Conservation (phyloP, 2,113 vertebrate species). For the Gymnarchus niloticus region DNA sequence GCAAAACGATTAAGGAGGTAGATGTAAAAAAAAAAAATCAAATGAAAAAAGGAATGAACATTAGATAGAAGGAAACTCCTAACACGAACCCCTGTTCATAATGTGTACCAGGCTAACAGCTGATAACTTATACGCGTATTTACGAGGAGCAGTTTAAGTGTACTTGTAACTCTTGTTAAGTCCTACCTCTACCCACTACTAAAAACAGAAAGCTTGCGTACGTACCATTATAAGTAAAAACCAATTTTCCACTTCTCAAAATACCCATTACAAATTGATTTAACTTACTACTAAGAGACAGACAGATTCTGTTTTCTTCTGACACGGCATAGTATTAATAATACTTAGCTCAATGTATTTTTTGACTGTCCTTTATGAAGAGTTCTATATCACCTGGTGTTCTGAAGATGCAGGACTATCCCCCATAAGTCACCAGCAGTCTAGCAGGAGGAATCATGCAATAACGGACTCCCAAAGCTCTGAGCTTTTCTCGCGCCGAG, state of each 20-base stretch:
- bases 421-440: conserved; percentile 18
- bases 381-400: background rate
- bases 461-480: background rate
- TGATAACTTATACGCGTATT: background rate
- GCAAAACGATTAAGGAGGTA: background rate
- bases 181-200: background rate
- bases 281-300: no score
- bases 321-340: background rate
- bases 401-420: background rate
- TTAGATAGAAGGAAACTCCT: background rate
- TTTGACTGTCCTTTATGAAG: background rate
- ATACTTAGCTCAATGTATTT: background rate
- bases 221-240: no score
- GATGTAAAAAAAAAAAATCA: background rate
- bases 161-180: background rate
- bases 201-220: background rate
- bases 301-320: background rate
- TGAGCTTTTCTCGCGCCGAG: background rate
- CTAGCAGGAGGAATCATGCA: conserved; percentile 11
- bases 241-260: no score
- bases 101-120: background rate
- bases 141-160: background rate
- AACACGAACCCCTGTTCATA: conserved; percentile 6
- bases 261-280: no score
- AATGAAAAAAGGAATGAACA: background rate